A percentile compares a stretch with the other conserved stretches of the same genome.
phyloP scores from a whole-genome alignment of 2,113 vertebrate species.

The Stegostoma tigrinum region DNA sequence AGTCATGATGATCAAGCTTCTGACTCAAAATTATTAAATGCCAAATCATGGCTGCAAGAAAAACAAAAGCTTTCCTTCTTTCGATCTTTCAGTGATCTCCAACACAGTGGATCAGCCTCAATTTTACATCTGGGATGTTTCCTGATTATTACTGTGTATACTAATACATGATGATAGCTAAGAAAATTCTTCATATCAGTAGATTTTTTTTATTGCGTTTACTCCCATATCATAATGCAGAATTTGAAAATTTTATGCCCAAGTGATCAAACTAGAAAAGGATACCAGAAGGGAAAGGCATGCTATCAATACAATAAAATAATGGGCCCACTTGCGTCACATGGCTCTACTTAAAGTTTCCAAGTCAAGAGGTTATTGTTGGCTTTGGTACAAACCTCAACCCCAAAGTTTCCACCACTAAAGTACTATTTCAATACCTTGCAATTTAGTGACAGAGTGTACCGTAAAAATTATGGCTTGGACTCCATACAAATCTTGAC shows the following conservation, averaged over 20 bases:
- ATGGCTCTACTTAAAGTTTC: background rate
- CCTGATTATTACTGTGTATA: background rate
- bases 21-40: background rate
- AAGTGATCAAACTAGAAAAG: background rate
- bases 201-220: background rate
- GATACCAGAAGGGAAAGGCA: too few species aligned
- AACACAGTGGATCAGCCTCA: background rate
- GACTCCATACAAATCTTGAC: background rate
- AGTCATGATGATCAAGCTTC: background rate
- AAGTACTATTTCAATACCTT: slow-evolving; percentile 15
- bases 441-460: background rate
- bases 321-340: background rate
- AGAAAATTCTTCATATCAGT: background rate
- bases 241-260: background rate
- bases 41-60: too few species aligned
- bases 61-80: background rate
- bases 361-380: background rate
- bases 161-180: background rate
- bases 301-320: background rate
- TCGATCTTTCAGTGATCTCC: background rate
- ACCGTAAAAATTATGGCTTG: background rate
- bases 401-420: slow-evolving; percentile 10
- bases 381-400: background rate
- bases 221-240: background rate
- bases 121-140: background rate